These are phyloP conservation scores for Bos indicus DNA, from an alignment of 2,113 vertebrate genomes.

Conservation along the genomic window DNA sequence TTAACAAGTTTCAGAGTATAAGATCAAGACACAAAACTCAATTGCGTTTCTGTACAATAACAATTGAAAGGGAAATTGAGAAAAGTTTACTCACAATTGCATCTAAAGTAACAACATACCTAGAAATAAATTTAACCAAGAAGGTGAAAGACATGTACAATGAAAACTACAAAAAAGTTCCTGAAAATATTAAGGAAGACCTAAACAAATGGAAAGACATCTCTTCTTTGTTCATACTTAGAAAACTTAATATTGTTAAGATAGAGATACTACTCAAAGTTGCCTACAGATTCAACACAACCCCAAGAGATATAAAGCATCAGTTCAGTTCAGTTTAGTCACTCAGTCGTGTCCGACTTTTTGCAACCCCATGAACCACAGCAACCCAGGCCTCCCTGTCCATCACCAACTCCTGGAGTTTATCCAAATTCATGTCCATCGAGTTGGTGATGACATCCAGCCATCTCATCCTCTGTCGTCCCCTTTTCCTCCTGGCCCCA, in stretches of 20 bases:
- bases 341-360: fast-evolving
- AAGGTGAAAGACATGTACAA: background rate
- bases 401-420: too few species aligned
- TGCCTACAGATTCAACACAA: background rate
- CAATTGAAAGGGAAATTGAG: background rate
- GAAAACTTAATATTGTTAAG: background rate
- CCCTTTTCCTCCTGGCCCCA: too few species aligned
- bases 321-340: too few species aligned
- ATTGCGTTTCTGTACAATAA: background rate
- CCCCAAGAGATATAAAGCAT: background rate
- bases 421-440: too few species aligned
- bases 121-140: background rate
- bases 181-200: background rate
- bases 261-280: background rate
- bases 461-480: too few species aligned
- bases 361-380: too few species aligned
- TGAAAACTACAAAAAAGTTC: background rate
- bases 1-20: background rate
- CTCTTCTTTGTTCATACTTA: background rate
- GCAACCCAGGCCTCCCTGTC: too few species aligned
- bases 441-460: too few species aligned
- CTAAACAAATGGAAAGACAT: background rate
- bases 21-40: background rate
- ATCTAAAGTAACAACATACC: background rate
- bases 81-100: background rate